Evolutionary conservation across 2,797 vertebrate genomes (phyloP).

Genomic region (Melanotaenia trifasciata): DNA sequence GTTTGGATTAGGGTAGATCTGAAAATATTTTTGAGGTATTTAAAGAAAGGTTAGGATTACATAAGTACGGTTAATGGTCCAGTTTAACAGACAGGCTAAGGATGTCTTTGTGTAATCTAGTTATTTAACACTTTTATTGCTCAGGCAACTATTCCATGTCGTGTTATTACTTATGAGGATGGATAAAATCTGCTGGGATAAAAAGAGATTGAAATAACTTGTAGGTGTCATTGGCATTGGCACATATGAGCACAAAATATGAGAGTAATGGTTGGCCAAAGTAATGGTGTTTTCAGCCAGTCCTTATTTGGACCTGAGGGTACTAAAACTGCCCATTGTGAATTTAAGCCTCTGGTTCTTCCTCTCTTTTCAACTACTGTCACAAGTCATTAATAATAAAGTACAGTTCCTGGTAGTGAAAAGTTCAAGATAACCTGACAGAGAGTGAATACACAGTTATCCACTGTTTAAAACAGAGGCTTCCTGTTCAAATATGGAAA

Average conservation of each 20-base stretch:
- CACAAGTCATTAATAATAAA: constrained; percentile 57
- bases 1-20: background rate
- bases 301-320: constrained; percentile 53
- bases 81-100: background rate
- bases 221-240: background rate
- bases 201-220: background rate
- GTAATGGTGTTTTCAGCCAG: constrained; percentile 41
- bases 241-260: constrained; percentile 20
- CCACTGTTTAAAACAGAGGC: constrained; percentile 22
- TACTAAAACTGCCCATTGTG: constrained; percentile 32
- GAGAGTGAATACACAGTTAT: constrained; percentile 37
- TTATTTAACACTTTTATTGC: background rate
- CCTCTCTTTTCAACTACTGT: constrained; percentile 38
- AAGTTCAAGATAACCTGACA: constrained; percentile 43
- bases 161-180: background rate
- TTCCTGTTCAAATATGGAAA: constrained; percentile 55
- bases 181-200: background rate
- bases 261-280: constrained; percentile 28
- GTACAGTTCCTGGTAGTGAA: constrained; percentile 35
- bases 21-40: background rate
- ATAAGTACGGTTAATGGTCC: background rate
- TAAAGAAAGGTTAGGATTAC: background rate
- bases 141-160: background rate
- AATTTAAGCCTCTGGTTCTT: constrained; percentile 22
- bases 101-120: background rate